These are phyloP conservation scores for Eclectus roratus DNA, from an alignment of 2,113 vertebrate species.

Conservation along the genomic window DNA sequence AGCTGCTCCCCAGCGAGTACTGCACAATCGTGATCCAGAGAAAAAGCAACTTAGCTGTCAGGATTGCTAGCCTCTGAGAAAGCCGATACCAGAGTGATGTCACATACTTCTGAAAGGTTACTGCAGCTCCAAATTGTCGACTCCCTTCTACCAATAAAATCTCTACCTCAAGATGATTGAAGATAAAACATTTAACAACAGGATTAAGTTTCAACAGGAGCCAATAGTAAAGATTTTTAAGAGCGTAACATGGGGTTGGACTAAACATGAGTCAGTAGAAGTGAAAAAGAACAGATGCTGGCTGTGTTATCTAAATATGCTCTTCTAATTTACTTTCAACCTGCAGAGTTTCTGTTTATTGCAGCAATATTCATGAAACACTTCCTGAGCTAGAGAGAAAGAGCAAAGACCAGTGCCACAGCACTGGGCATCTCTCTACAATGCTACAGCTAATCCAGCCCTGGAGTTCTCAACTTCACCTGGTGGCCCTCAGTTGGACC, in stretches of 20 bases:
- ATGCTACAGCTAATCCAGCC: neutral
- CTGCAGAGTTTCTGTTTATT: neutral
- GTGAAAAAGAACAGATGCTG: neutral
- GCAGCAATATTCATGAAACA: neutral
- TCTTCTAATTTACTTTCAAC: neutral
- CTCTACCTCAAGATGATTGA: neutral
- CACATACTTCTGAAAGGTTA: slow-evolving; percentile 67
- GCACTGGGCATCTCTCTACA: neutral
- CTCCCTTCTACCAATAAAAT: slow-evolving; percentile 48
- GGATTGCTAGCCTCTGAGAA: slow-evolving; percentile 65
- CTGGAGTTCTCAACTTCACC: fast-evolving
- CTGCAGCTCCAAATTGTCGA: slow-evolving; percentile 53
- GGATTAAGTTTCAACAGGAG: neutral
- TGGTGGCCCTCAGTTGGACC: neutral
- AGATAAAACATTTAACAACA: neutral
- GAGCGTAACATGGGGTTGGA: fast-evolving
- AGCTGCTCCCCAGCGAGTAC: slow-evolving; percentile 54
- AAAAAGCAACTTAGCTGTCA: slow-evolving; percentile 64
- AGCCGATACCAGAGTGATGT: slow-evolving; percentile 83
- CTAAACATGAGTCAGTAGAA: neutral
- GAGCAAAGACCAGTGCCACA: neutral
- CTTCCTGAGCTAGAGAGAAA: neutral
- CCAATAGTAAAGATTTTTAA: neutral
- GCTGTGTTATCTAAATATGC: neutral
- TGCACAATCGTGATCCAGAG: slow-evolving; percentile 41